A percentile compares a stretch with the other conserved stretches of the same genome.
Evolutionary conservation across 2,113 vertebrate genomes (phyloP).

Genomic region (Cryptotis parvus): DNA sequence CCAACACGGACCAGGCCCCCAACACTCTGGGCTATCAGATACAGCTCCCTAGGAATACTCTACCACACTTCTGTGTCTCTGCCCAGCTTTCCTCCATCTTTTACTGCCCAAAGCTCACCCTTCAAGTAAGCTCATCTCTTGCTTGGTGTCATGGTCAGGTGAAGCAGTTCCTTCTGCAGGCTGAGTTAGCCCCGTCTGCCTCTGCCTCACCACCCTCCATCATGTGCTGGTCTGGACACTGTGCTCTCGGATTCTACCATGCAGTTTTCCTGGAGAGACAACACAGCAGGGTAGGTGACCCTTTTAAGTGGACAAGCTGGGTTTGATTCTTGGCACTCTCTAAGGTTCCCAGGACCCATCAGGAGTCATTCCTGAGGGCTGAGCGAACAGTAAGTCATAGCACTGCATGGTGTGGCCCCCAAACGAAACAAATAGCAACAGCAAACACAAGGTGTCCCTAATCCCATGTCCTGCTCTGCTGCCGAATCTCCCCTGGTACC

Average conservation of each 20-base stretch:
- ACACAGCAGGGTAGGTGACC: too few species aligned
- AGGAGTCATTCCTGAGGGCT: too few species aligned
- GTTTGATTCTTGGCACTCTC: too few species aligned
- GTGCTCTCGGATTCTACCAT: accelerated
- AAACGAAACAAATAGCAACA: too few species aligned
- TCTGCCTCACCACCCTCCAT: too few species aligned
- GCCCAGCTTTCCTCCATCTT: neutral
- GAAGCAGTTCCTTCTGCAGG: neutral
- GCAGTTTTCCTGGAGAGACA: neutral
- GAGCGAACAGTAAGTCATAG: too few species aligned
- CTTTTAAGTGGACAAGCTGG: too few species aligned
- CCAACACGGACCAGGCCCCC: neutral
- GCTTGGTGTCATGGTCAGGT: neutral
- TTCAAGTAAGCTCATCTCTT: neutral
- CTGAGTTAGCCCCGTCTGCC: neutral
- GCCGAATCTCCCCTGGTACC: neutral
- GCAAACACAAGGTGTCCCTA: too few species aligned
- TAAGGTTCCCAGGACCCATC: too few species aligned
- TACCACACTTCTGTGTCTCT: neutral
- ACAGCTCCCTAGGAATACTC: neutral
- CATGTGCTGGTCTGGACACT: neutral
- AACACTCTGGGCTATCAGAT: too few species aligned
- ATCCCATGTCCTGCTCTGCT: neutral
- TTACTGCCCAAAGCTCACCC: neutral
- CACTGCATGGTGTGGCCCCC: too few species aligned